Evolutionary conservation across 2,888 invertebrate genomes (phyloP).

Genomic region (Cephus pygmeus): DNA sequence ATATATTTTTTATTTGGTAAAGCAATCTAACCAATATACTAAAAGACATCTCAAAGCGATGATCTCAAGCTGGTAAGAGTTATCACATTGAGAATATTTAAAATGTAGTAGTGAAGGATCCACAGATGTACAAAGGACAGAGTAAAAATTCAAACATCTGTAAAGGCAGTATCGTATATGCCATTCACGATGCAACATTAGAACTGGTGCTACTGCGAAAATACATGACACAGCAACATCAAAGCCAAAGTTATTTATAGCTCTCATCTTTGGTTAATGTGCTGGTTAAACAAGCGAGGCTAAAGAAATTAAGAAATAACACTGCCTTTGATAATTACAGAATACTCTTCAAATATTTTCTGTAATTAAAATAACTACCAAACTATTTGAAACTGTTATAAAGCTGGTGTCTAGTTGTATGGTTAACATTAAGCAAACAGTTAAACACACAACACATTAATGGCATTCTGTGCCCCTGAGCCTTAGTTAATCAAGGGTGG

Average conservation of each 20-base stretch:
- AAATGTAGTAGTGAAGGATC: not conserved
- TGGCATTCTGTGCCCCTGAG: not conserved
- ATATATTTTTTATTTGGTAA: not conserved
- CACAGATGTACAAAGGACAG: not conserved
- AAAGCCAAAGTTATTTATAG: not conserved
- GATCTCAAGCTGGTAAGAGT: conserved; percentile 16
- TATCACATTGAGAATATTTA: not conserved
- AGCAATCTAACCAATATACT: not conserved
- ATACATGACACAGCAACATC: not conserved
- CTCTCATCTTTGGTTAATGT: not conserved
- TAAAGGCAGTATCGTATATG: not conserved
- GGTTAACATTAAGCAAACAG: not conserved
- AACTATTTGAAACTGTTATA: not conserved
- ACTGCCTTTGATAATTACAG: not conserved
- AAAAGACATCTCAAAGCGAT: not conserved
- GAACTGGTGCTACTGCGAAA: not conserved
- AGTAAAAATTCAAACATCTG: not conserved
- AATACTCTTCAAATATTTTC: not conserved
- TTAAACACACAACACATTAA: not conserved
- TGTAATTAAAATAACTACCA: not conserved
- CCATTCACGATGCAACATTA: not conserved
- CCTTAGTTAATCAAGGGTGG: not conserved
- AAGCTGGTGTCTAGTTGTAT: not conserved
- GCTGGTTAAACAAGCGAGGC: not conserved
- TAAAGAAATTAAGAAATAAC: not conserved